phyloP scores from a whole-genome alignment of 1,140 invertebrate genomes.

The Drosophila yakuba region DNA sequence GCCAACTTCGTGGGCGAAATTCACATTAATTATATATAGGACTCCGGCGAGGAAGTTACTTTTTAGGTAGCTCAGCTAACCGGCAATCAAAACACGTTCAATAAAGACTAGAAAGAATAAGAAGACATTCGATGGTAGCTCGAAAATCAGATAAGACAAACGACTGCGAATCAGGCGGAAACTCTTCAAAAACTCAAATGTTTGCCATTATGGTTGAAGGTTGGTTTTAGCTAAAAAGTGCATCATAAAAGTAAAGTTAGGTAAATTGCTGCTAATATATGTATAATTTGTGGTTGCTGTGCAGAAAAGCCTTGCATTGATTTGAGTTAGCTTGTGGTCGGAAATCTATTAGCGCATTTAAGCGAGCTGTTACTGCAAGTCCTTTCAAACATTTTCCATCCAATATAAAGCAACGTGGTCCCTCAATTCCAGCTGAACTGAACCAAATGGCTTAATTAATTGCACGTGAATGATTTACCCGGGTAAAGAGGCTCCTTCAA shows the following conservation, averaged over 20 bases:
- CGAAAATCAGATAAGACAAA: slow-evolving; percentile 22
- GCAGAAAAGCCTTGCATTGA: neutral
- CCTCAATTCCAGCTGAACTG: slow-evolving; percentile 9
- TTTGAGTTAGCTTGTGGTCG: neutral
- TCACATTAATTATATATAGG: slow-evolving; percentile 57
- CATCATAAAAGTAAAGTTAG: neutral
- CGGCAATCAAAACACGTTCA: slow-evolving; percentile 60
- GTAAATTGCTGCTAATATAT: neutral
- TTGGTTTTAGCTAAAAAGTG: neutral
- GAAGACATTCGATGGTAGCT: slow-evolving; percentile 7
- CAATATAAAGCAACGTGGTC: neutral
- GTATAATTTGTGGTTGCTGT: neutral
- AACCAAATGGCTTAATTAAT: slow-evolving; percentile 50
- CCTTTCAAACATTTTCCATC: neutral
- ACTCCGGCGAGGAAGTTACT: slow-evolving; percentile 25
- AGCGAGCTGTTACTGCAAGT: neutral
- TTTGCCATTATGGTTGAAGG: neutral
- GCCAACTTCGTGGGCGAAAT: slow-evolving; percentile 57
- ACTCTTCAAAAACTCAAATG: neutral
- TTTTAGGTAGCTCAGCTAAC: slow-evolving; percentile 38
- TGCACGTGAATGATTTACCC: slow-evolving; percentile 24
- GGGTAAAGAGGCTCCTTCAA: neutral
- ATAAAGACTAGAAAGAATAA: slow-evolving; percentile 28
- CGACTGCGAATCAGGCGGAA: neutral
- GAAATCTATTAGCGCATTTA: neutral